Evolutionary conservation across 2,888 invertebrate genomes (phyloP), one percentile per base, ranked within the genome.

Genomic region (Thymelicus acteon): DNA sequence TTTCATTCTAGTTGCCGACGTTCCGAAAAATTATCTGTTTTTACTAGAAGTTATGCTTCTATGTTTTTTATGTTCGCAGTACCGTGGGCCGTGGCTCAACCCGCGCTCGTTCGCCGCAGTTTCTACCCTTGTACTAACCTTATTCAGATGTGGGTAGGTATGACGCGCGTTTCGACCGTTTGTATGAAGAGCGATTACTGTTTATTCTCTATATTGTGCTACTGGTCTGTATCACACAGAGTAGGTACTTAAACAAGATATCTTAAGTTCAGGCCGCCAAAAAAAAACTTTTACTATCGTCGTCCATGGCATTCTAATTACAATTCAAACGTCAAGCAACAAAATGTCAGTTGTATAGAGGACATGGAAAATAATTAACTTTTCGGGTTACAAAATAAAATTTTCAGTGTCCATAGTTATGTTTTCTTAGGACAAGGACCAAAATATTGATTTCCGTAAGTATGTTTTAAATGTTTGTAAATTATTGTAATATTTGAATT

Each of bases 381-480:
- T 86, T 87, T 88, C 75, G 88, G 91, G 91, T 93, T 92, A 92
- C 91, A 93, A 92, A 93, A 93, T 93, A 92, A 93, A 93, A 93
- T 90, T 91, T 84, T 90, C 88, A 88, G 92, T 93, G 87, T 80
- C 80, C 78, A 84, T 82, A 85, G 81, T 83, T 75, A 89, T 87
- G 85, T 78, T 76, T 72, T 80, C 76, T 78, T 85, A 85, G 77
- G 74, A 80, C 81, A 75, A 80, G 81, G 75, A 73, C 75, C 62
- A 72, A 57, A 71, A 74, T 75, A 79, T 57, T 24, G 12, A 73
- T 72, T 75, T 69, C 75, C 77, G 92, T 91, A 84, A 91, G 91
- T 89, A 80, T 74, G 52, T 60, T 60, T 24, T 47, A 62, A 52
- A 44, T 63, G 44, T n/a, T 57, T 31, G 13, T 37, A 57, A 37